Evolutionary conservation across 2,888 invertebrate species (phyloP).

Genomic region (Aspidiotus rigidus): DNA sequence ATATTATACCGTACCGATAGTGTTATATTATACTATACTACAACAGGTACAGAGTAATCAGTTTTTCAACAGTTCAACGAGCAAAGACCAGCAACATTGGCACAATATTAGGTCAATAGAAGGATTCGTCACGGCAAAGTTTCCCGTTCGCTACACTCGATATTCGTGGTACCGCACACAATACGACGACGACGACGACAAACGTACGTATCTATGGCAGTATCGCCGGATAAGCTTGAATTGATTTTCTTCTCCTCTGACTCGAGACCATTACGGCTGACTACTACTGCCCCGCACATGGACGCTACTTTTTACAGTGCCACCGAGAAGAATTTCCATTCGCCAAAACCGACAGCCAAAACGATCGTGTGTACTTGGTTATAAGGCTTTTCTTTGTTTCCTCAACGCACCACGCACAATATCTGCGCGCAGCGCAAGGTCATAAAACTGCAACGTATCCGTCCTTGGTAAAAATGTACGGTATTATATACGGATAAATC

Average conservation of each 20-base stretch:
- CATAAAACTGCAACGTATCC: conserved; percentile 21
- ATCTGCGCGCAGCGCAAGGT: conserved; percentile 10
- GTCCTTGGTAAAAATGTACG: conserved; percentile 30
- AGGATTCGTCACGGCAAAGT: conserved; percentile 29
- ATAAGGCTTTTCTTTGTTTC: not conserved
- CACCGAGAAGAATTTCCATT: not conserved
- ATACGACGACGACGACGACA: not conserved
- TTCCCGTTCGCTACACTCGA: conserved; percentile 26
- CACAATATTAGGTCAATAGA: conserved; percentile 29
- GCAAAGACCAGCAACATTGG: conserved; percentile 12
- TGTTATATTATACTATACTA: too few species aligned
- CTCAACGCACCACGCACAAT: conserved; percentile 12
- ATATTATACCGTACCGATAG: too few species aligned
- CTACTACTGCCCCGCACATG: not conserved
- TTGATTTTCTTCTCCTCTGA: conserved; percentile 1
- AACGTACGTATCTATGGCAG: too few species aligned
- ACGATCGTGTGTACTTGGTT: not conserved
- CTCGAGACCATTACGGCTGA: not conserved
- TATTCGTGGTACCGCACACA: not conserved
- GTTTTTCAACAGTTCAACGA: conserved; percentile 20
- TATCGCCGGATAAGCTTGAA: too few species aligned
- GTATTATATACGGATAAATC: too few species aligned
- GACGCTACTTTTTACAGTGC: not conserved
- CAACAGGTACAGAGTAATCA: not conserved
- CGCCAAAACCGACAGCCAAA: not conserved